Evolutionary conservation across 1,140 invertebrate genomes (phyloP), one percentile per base, ranked within the genome.

Genomic region (Pomphorhynchus laevis): DNA sequence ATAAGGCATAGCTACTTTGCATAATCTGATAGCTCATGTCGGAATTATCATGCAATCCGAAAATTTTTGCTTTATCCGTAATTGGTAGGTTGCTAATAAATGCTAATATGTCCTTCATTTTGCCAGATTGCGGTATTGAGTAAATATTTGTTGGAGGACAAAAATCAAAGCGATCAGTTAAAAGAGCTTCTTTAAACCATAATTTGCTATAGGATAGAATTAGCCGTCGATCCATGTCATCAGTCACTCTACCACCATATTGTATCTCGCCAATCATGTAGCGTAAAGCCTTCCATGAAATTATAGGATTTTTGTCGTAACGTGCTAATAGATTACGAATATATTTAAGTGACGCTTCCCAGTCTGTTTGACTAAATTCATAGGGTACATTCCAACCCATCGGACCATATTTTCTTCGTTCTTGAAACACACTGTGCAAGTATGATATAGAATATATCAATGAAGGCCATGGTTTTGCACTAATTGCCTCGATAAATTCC

Each of bases 341-440:
- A 53, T 89, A 91, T 54, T 86, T 77, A 2, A 86, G 70, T 27
- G 76, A 75, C 2, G 80, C 75, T 2, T 73, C 71, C 51, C 86
- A 89, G 56, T 91, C 82, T 0, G 80, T 73, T 58, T 86, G 79
- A 59, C 91, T 89, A 53, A 93, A 93, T 58, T 93, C 84, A 50
- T 93, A 91, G 0, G 77, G 74, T 48, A 91, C 67, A 51, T 89
- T 91, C 80, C 80, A 89, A 5, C 80, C 79, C 1, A 86, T 62
- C 1, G 80, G 73, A 0, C 79, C 76, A 52, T 84, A 91, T 59
- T 89, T 89, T 45, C 80, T 61, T 39, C 82, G 63, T 53, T 93
- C 82, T 45, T 62, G 59, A 1, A 59, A 52, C 4, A 52, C 51
- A 5, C 52, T 56, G 42, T 59, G 57, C 16, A 93, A 59, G 61